A percentile compares a stretch with the other conserved stretches of the same genome.
Evolutionary conservation across 1,140 invertebrate genomes (phyloP).

Genomic region (Drosophila micromelanica): DNA sequence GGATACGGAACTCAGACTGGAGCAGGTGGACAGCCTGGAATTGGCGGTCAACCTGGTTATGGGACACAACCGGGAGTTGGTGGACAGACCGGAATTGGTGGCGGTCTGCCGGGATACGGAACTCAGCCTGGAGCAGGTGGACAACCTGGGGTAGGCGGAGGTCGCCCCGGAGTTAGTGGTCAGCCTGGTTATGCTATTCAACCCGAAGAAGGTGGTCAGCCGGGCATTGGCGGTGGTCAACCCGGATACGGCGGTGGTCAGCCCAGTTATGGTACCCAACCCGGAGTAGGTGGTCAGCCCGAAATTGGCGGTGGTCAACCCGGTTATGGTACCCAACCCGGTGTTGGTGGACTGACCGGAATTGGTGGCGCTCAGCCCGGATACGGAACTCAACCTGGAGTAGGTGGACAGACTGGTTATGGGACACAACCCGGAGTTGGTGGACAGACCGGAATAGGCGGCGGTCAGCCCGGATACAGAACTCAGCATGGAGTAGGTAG

Average conservation of each 20-base stretch:
- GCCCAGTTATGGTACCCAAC: not conserved
- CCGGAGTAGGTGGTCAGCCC: slow-evolving; percentile 10
- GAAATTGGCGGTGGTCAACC: slow-evolving; percentile 23
- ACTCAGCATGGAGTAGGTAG: slow-evolving; percentile 16
- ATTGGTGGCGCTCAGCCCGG: slow-evolving; percentile 14
- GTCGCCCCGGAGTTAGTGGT: slow-evolving; percentile 15
- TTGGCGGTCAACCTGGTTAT: no score
- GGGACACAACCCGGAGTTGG: slow-evolving; percentile 16
- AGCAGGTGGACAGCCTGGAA: no score
- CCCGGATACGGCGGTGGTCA: slow-evolving; percentile 24
- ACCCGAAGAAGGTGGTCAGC: not conserved
- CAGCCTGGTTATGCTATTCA: slow-evolving; percentile 29
- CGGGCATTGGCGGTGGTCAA: slow-evolving; percentile 17
- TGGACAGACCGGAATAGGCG: slow-evolving; percentile 20
- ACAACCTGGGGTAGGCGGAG: slow-evolving; percentile 19
- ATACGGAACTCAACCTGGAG: slow-evolving; percentile 22
- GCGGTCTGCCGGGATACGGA: slow-evolving; percentile 23
- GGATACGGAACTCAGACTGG: slow-evolving; percentile 29
- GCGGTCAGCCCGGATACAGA: slow-evolving; percentile 23
- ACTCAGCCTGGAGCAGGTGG: slow-evolving; percentile 18
- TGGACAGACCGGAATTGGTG: slow-evolving; percentile 19
- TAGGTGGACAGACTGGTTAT: no score
- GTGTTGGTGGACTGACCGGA: slow-evolving; percentile 15
- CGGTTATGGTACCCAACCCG: slow-evolving; percentile 20
- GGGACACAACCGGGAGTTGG: slow-evolving; percentile 16